Evolutionary conservation across 1,140 invertebrate genomes (phyloP).

Genomic region (Uloborus diversus): DNA sequence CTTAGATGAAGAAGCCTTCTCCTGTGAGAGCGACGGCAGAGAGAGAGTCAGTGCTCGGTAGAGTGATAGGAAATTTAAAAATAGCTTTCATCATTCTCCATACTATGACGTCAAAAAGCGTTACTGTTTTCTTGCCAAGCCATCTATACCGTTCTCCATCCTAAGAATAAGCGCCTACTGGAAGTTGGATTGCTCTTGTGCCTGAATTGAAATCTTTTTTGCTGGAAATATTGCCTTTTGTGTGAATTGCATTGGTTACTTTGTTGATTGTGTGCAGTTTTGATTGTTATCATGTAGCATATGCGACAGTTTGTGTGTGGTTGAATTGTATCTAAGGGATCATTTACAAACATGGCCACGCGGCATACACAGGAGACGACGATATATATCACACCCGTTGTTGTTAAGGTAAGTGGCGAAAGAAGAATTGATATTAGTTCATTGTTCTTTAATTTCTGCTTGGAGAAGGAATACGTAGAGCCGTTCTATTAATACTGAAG

Average conservation of each 20-base stretch:
- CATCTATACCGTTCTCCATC: not conserved
- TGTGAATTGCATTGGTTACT: not conserved
- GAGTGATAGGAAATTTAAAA: slow-evolving; percentile 45
- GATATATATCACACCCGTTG: slow-evolving; percentile 24
- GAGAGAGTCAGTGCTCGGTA: slow-evolving; percentile 16
- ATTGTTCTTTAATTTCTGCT: no score
- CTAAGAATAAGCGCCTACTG: not conserved
- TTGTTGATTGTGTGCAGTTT: not conserved
- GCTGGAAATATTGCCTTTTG: not conserved
- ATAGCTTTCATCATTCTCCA: slow-evolving; percentile 10
- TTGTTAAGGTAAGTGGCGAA: slow-evolving; percentile 9
- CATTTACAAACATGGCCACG: slow-evolving; percentile 18
- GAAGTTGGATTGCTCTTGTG: not conserved
- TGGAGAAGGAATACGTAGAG: no score
- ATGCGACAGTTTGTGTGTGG: no score
- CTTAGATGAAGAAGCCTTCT: not conserved
- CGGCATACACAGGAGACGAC: slow-evolving; percentile 30
- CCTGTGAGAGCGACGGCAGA: slow-evolving; percentile 26
- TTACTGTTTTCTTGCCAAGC: slow-evolving; percentile 29
- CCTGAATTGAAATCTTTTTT: not conserved
- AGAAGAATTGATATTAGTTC: not conserved
- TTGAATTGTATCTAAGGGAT: not conserved
- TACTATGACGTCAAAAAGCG: slow-evolving; percentile 28
- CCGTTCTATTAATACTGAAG: no score
- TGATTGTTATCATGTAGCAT: not conserved